Conservation (phyloP, 1,140 invertebrate genomes). For the Conus ventricosus region DNA sequence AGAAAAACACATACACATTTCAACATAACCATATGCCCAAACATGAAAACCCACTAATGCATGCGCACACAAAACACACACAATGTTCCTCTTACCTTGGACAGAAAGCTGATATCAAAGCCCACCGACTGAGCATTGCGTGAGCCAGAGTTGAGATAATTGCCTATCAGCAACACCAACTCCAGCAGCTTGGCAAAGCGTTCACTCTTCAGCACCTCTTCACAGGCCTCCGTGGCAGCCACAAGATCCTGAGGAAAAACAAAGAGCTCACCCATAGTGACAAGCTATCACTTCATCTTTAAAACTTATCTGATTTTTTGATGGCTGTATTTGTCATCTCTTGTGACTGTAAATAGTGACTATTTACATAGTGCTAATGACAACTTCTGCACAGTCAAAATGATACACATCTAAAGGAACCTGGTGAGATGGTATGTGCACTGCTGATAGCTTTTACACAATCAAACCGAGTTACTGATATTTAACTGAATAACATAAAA, state of each 20-base stretch:
- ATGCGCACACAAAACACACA: background rate
- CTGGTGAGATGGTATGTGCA: too few relatives aligned
- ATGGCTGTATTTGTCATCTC: too few relatives aligned
- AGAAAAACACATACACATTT: background rate
- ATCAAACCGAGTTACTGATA: too few relatives aligned
- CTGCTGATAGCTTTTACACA: too few relatives aligned
- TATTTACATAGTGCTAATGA: too few relatives aligned
- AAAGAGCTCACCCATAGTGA: too few relatives aligned
- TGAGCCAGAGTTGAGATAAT: conserved; percentile 96
- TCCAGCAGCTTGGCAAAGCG: conserved; percentile 94
- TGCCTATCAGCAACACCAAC: conserved; percentile 92
- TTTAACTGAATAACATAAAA: too few relatives aligned
- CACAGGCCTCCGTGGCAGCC: conserved; percentile 94
- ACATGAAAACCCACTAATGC: background rate
- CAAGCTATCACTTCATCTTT: too few relatives aligned
- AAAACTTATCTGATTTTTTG: too few relatives aligned
- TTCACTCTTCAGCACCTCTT: conserved; percentile 92
- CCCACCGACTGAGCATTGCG: conserved; percentile 94
- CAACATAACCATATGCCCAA: background rate
- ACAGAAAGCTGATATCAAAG: conserved; percentile 96
- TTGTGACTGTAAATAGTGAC: too few relatives aligned
- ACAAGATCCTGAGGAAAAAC: conserved; percentile 84
- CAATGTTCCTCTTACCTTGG: conserved; percentile 82
- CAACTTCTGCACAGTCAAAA: too few relatives aligned
- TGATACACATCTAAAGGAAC: too few relatives aligned